phyloP scores from a whole-genome alignment of 2,113 vertebrate genomes.

The Crotalus viridis region DNA sequence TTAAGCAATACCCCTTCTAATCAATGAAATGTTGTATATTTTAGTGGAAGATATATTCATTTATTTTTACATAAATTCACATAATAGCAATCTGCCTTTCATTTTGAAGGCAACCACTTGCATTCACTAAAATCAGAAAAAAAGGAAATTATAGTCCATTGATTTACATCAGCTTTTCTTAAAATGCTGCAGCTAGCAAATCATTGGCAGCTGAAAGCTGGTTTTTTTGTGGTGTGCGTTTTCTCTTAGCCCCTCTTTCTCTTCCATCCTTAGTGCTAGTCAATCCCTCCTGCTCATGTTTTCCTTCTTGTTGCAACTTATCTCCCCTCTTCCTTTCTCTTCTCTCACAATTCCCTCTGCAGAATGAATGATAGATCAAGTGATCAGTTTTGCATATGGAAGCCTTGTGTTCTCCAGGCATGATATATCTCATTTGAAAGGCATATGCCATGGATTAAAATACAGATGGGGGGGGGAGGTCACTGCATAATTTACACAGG shows the following conservation, averaged over 20 bases:
- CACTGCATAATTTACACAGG: background rate
- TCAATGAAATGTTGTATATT: background rate
- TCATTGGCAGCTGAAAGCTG: background rate
- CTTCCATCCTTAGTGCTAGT: background rate
- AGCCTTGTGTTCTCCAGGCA: background rate
- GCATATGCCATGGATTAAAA: background rate
- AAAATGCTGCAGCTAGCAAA: background rate
- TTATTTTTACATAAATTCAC: background rate
- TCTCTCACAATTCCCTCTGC: background rate
- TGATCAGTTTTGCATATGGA: background rate
- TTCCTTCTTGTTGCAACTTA: background rate
- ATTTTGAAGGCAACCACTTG: background rate
- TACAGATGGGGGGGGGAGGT: background rate
- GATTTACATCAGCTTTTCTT: background rate
- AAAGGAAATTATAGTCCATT: background rate
- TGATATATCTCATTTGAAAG: background rate
- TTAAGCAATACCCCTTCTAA: background rate
- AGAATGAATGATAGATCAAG: background rate
- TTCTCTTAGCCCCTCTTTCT: background rate
- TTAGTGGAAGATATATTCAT: background rate
- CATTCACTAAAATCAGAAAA: background rate
- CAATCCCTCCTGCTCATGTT: background rate
- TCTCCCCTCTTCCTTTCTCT: background rate
- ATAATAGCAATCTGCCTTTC: background rate
- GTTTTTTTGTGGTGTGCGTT: background rate